Base-by-base conservation (phyloP, 2,797 vertebrate species). In the Pipistrellus kuhlii region DNA sequence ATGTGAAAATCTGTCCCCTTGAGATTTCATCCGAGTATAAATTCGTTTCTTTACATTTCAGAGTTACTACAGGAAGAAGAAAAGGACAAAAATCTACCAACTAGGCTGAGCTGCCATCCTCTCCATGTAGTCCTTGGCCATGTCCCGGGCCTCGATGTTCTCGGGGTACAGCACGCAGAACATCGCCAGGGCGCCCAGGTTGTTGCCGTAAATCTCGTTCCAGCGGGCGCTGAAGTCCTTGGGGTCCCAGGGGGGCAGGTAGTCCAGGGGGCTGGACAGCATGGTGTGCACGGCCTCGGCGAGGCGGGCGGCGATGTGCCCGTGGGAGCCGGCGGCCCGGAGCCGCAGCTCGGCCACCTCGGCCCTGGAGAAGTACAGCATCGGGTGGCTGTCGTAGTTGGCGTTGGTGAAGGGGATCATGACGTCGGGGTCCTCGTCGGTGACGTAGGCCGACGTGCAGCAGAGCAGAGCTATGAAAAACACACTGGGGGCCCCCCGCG, bases 51-150 rank as follows among this genome's bases (percentile, higher is more conserved):
- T 90, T 83, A 80, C 53, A 77, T 11, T n/a, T 12, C 68, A 95
- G 84, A 59, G 41, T 82, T 64, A 78, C 85, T 5, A 93, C 44
- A 92, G 38, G 66, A 98, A 98, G 85, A 97, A 96, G 57, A 97
- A 98, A 97, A 98, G 97, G 98, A 98, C 97, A 98, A 98, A 99
- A 99, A 99, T 98, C 98, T 99, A 99, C 99, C 99, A 99, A 99
- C 99, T 99, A 99, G 99, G 99, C 98, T 99, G 99, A 97, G 99
- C 99, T 0, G 99, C 99, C 99, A 99, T 99, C 98, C 99, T 99
- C 98, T 99, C 99, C 99, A 99, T 99, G 99, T 99, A 99, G 98
- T 99, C 99, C 95, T 98, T 99, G 96, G 99, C 99, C 97, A 99
- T 98, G 93, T 97, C 98, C 57, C 99, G 97, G 32, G 99, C 99